phyloP scores from a whole-genome alignment of 2,888 invertebrate genomes.

The Machimus atricapillus region DNA sequence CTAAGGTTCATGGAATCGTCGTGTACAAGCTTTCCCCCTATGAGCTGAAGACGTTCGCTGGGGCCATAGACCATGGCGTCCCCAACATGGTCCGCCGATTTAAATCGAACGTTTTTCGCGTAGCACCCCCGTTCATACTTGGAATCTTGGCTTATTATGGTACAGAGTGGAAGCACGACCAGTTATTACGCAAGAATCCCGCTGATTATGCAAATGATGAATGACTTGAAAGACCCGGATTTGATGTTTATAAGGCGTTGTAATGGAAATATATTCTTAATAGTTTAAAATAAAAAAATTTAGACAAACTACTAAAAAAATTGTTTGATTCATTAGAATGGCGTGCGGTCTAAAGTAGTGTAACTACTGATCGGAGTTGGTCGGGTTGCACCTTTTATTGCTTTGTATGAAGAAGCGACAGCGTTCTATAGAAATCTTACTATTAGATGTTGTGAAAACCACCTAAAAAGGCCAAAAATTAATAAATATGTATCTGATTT shows the following conservation, averaged over 20 bases:
- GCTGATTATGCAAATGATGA: slow-evolving; percentile 74
- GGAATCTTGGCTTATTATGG: slow-evolving; percentile 70
- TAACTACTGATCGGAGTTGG: too few species aligned
- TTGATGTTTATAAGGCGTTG: background rate
- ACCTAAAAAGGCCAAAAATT: too few species aligned
- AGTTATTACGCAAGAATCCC: slow-evolving; percentile 72
- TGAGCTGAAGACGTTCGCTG: slow-evolving; percentile 84
- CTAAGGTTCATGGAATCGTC: slow-evolving; percentile 81
- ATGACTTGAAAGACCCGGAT: slow-evolving; percentile 55
- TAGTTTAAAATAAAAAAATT: background rate
- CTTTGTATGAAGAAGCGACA: too few species aligned
- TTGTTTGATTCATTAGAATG: background rate
- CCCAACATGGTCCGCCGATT: background rate
- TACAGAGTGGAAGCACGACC: slow-evolving; percentile 67
- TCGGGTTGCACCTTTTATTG: too few species aligned
- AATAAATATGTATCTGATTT: too few species aligned
- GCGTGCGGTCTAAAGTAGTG: too few species aligned
- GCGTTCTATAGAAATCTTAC: too few species aligned
- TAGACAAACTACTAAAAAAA: background rate
- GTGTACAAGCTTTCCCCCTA: slow-evolving; percentile 85
- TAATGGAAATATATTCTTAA: background rate
- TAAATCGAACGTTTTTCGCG: background rate
- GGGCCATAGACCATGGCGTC: background rate
- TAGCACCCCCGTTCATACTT: background rate
- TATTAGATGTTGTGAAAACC: too few species aligned